Percentiles rank a stretch among this genome's conserved stretches.
Conservation (phyloP, 2,888 invertebrate genomes). For the Ethmia dodecea region DNA sequence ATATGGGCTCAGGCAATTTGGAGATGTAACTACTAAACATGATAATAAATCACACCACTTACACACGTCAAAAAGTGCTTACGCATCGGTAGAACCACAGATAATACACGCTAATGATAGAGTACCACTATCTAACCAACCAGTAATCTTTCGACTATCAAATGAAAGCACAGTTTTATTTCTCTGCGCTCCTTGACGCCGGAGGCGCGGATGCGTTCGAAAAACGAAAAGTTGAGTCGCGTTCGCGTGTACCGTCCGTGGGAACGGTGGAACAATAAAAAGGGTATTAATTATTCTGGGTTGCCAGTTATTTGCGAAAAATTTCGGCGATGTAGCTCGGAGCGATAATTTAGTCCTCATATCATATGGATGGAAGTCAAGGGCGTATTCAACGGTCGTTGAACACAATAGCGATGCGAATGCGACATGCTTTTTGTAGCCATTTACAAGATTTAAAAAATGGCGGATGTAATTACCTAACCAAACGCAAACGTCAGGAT, state of each 20-base stretch:
- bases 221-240: slow-evolving; percentile 39
- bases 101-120: slow-evolving; percentile 62
- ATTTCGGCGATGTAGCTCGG: slow-evolving; percentile 33
- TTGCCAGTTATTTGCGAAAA: slow-evolving; percentile 52
- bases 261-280: slow-evolving; percentile 58
- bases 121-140: slow-evolving; percentile 37
- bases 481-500: slow-evolving; percentile 26
- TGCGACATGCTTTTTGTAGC: slow-evolving; percentile 35
- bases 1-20: slow-evolving; percentile 34
- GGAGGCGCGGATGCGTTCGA: slow-evolving; percentile 58
- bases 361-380: slow-evolving; percentile 21
- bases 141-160: slow-evolving; percentile 62
- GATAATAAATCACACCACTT: slow-evolving; percentile 61
- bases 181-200: slow-evolving; percentile 50
- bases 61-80: slow-evolving; percentile 58
- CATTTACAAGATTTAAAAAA: slow-evolving; percentile 28
- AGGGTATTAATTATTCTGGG: slow-evolving; percentile 49
- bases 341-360: slow-evolving; percentile 20
- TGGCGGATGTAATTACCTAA: slow-evolving; percentile 52
- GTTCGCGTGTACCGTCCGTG: slow-evolving; percentile 63
- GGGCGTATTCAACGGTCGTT: slow-evolving; percentile 21
- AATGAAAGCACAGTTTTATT: slow-evolving; percentile 50
- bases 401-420: slow-evolving; percentile 42
- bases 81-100: slow-evolving; percentile 47
- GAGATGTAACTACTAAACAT: slow-evolving; percentile 29